Evolutionary conservation across 2,888 invertebrate species (phyloP).

Genomic region (Fissipunctia ypsillon): DNA sequence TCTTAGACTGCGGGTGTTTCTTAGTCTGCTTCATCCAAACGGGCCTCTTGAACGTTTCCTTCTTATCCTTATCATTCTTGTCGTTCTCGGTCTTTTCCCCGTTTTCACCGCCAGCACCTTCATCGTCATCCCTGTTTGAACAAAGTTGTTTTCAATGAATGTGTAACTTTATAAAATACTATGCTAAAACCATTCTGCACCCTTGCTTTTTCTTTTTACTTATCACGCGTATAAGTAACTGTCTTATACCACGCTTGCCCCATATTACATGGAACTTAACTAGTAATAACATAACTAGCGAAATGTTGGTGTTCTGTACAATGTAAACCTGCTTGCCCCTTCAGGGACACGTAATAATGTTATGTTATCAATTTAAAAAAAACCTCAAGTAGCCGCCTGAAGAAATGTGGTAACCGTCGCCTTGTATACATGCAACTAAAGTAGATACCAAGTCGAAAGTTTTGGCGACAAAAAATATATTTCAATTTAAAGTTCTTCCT

Average conservation of each 20-base stretch:
- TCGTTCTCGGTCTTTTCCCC: conserved; percentile 85
- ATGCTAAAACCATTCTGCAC: not conserved
- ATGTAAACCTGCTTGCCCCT: too few relatives aligned
- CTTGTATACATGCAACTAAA: not conserved
- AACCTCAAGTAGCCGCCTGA: not conserved
- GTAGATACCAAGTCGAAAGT: not conserved
- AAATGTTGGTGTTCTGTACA: not conserved
- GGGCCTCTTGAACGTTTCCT: conserved; percentile 92
- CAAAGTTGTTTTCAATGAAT: not conserved
- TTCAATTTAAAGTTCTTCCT: not conserved
- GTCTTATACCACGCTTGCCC: not conserved
- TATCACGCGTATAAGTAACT: not conserved
- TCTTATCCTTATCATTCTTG: conserved; percentile 87
- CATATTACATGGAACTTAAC: not conserved
- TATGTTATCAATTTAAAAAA: not conserved
- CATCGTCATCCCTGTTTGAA: conserved; percentile 88
- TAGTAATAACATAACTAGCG: not conserved
- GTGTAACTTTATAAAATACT: not conserved
- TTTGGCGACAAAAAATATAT: not conserved
- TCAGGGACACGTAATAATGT: not conserved
- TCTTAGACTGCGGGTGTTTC: conserved; percentile 77
- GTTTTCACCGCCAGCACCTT: conserved; percentile 88
- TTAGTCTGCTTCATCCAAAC: conserved; percentile 80
- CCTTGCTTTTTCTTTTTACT: not conserved
- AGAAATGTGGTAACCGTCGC: not conserved